phyloP scores from a whole-genome alignment of 2,888 invertebrate species.

The Cryptocephalus primarius region DNA sequence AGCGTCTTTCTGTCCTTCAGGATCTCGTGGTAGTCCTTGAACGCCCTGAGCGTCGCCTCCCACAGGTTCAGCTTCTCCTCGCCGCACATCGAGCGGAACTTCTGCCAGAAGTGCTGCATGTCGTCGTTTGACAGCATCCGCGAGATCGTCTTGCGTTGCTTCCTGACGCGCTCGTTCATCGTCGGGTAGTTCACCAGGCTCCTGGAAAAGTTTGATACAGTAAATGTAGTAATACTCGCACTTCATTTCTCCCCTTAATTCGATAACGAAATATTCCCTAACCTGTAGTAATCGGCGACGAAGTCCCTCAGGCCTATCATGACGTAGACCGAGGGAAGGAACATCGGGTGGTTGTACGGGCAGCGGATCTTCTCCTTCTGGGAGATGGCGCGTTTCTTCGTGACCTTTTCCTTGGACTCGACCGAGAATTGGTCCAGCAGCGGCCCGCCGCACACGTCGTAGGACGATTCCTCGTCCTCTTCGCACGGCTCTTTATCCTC shows the following conservation, averaged over 20 bases:
- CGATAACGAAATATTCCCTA: background rate
- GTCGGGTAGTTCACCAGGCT: constrained; percentile 12
- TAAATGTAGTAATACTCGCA: too few relatives aligned
- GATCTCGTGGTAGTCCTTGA: constrained; percentile 53
- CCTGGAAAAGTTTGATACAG: background rate
- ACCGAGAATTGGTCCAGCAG: background rate
- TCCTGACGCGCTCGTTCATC: constrained; percentile 30
- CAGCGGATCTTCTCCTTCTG: constrained; percentile 10
- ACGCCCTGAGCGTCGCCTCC: constrained; percentile 53
- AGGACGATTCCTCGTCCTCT: background rate
- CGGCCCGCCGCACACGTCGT: constrained; percentile 2
- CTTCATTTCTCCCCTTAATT: too few relatives aligned
- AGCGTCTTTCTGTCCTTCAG: constrained; percentile 58
- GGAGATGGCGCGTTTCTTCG: background rate
- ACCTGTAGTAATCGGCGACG: constrained; percentile 34
- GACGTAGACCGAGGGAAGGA: constrained; percentile 57
- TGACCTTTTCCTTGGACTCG: background rate
- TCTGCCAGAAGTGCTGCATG: constrained; percentile 55
- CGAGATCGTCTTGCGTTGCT: constrained; percentile 40
- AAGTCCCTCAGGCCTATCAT: constrained; percentile 56
- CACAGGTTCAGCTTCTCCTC: constrained; percentile 55
- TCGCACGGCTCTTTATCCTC: background rate
- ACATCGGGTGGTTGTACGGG: constrained; percentile 46
- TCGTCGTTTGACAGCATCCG: constrained; percentile 44
- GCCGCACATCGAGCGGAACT: constrained; percentile 50